Evolutionary conservation across 2,113 vertebrate genomes (phyloP).

Genomic region (Pionites leucogaster): DNA sequence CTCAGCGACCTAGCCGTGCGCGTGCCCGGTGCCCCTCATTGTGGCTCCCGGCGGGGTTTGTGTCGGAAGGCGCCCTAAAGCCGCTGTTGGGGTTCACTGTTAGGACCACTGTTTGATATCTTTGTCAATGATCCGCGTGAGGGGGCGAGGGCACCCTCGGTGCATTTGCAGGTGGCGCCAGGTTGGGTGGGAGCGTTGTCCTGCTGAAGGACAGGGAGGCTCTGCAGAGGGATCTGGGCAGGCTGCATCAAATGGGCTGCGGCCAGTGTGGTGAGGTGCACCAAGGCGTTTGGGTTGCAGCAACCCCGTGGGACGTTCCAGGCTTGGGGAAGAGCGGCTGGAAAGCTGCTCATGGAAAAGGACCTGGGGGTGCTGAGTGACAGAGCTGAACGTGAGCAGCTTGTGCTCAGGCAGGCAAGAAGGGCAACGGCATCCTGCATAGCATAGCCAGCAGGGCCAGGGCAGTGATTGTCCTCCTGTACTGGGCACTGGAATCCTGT

Average conservation of each 20-base stretch:
- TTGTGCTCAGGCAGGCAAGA: neutral
- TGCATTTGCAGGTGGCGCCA: neutral
- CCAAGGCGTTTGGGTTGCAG: neutral
- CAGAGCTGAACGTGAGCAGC: neutral
- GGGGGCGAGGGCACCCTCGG: neutral
- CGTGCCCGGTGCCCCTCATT: too few relatives aligned
- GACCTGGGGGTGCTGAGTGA: neutral
- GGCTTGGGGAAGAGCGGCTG: neutral
- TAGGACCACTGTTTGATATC: neutral
- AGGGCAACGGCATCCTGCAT: neutral
- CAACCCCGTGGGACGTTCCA: neutral
- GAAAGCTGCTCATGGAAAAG: neutral
- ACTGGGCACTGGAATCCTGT: neutral
- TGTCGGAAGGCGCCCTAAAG: fast-evolving
- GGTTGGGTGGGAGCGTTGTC: neutral
- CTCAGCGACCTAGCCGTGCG: neutral
- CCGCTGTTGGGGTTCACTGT: neutral
- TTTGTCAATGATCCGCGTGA: neutral
- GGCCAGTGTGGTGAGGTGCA: neutral
- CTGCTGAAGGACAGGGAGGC: neutral
- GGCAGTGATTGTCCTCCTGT: neutral
- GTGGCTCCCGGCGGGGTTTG: too few relatives aligned
- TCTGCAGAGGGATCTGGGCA: too few relatives aligned
- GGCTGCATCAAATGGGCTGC: neutral
- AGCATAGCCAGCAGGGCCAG: neutral